Evolutionary conservation across 2,113 vertebrate species (phyloP).

Genomic region (Eclectus roratus): DNA sequence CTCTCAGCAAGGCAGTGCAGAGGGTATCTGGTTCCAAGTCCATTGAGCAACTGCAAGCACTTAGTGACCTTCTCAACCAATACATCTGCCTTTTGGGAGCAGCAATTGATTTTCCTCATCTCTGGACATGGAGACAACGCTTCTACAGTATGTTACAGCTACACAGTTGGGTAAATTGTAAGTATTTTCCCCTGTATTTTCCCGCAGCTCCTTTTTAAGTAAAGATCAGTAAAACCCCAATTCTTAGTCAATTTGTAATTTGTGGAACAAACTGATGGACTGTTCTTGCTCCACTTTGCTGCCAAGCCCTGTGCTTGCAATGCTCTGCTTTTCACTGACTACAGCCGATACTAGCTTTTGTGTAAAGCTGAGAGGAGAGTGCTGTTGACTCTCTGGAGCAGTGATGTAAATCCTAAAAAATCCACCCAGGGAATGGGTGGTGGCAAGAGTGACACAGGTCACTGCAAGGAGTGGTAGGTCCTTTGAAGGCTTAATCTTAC

Average conservation of each 20-base stretch:
- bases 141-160: background rate
- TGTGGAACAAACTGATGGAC: background rate
- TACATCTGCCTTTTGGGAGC: background rate
- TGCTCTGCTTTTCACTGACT: background rate
- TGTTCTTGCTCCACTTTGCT: background rate
- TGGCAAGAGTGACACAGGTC: background rate
- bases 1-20: background rate
- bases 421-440: conserved; percentile 28
- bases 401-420: conserved; percentile 13
- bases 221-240: background rate
- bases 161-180: background rate
- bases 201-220: background rate
- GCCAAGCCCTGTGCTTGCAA: conserved; percentile 27
- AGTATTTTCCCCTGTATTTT: background rate
- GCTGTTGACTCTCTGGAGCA: background rate
- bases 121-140: background rate
- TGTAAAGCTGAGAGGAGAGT: background rate
- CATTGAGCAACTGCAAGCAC: background rate
- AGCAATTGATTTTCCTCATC: conserved; percentile 49
- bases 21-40: background rate
- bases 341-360: background rate
- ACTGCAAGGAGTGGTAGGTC: background rate
- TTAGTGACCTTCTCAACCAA: conserved; percentile 48
- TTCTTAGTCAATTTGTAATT: background rate
- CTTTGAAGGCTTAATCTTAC: background rate